Conservation (phyloP, 2,888 invertebrate genomes). For the Zeuzera pyrina region DNA sequence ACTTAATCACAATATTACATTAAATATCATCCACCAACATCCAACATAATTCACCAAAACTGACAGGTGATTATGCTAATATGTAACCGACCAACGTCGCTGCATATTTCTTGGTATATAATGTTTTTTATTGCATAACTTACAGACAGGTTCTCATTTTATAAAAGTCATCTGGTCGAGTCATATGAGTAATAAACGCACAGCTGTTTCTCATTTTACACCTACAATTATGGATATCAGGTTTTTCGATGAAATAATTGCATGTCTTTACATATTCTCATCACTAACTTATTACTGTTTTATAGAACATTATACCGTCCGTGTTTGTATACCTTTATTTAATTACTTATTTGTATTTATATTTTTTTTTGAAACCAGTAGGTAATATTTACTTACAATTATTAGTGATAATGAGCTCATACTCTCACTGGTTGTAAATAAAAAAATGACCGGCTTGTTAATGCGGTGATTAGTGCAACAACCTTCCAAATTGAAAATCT, state of each 20-base stretch:
- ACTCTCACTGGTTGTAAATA: no score
- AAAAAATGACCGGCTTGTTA: no score
- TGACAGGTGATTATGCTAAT: conserved; percentile 52
- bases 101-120: conserved; percentile 42
- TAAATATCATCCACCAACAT: conserved; percentile 12
- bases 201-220: conserved; percentile 46
- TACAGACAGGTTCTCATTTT: conserved; percentile 45
- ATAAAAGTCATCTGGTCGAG: conserved; percentile 43
- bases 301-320: no score
- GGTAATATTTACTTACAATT: no score
- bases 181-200: conserved; percentile 37
- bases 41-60: conserved; percentile 27
- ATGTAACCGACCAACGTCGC: conserved; percentile 27
- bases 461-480: no score
- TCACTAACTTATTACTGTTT: no score
- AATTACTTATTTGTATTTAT: background rate
- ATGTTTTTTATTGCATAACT: conserved; percentile 61
- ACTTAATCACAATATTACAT: no score
- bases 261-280: conserved; percentile 1
- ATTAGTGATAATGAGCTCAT: no score
- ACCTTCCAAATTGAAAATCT: no score
- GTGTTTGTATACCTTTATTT: background rate
- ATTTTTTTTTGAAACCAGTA: background rate
- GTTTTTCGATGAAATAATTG: conserved; percentile 38
- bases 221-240: conserved; percentile 37